Evolutionary conservation across 2,888 invertebrate genomes (phyloP).

Genomic region (Geophilus truncorum): DNA sequence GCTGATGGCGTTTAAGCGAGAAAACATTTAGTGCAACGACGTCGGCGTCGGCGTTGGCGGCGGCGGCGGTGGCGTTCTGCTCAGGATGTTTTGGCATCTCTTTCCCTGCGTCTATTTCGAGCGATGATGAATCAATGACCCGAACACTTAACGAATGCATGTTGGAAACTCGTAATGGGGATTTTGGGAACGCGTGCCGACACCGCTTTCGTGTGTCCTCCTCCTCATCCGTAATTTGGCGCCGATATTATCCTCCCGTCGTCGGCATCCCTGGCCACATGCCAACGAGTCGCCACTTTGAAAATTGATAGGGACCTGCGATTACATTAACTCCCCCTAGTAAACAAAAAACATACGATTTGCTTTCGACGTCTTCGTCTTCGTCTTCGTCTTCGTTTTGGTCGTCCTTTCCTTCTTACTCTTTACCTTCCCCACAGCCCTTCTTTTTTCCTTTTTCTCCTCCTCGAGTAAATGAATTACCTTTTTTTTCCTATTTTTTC

Average conservation of each 20-base stretch:
- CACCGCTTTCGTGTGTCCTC: neutral
- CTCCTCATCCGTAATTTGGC: neutral
- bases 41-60: neutral
- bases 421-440: neutral
- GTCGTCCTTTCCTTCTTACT: no score
- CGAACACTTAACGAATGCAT: constrained; percentile 16
- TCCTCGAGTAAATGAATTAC: neutral
- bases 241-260: no score
- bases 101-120: neutral
- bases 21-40: constrained; percentile 17
- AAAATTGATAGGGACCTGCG: no score
- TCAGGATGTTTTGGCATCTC: neutral
- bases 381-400: no score
- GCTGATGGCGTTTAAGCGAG: constrained; percentile 14
- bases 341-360: neutral
- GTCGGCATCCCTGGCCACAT: neutral
- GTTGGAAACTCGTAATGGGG: constrained; percentile 9
- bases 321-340: neutral
- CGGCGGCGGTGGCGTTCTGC: no score
- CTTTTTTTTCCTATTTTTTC: no score
- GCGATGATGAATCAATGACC: constrained; percentile 15
- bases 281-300: constrained; percentile 9
- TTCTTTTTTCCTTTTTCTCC: neutral
- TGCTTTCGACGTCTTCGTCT: no score
- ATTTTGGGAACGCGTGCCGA: constrained; percentile 13